Conservation (phyloP, 2,888 invertebrate genomes). For the Myopa tessellatipennis region DNA sequence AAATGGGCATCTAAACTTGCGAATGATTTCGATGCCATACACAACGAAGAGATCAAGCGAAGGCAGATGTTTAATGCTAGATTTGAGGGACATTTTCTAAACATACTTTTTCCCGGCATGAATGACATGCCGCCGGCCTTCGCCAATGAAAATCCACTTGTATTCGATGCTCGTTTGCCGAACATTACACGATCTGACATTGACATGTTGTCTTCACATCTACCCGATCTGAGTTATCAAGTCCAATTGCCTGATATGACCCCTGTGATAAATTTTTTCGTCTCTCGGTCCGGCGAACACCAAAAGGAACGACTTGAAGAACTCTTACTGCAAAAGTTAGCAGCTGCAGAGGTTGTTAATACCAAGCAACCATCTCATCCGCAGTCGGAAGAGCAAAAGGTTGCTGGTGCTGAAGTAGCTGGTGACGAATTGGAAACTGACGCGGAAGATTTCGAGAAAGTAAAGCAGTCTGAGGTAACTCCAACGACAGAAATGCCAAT, state of each 20-base stretch:
- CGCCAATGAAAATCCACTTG: slow-evolving; percentile 81
- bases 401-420: slow-evolving; percentile 14
- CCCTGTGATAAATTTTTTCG: slow-evolving; percentile 78
- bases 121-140: slow-evolving; percentile 87
- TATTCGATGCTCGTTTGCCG: slow-evolving; percentile 81
- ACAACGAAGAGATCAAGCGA: slow-evolving; percentile 83
- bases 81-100: slow-evolving; percentile 87
- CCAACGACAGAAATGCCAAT: slow-evolving; percentile 62
- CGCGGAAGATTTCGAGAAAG: slow-evolving; percentile 85
- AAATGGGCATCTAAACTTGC: slow-evolving; percentile 89
- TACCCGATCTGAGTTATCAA: slow-evolving; percentile 77
- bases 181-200: slow-evolving; percentile 73
- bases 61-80: slow-evolving; percentile 82
- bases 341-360: slow-evolving; percentile 19
- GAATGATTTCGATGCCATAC: slow-evolving; percentile 80
- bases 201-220: slow-evolving; percentile 73
- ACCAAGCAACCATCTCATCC: slow-evolving; percentile 43
- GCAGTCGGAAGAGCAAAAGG: slow-evolving; percentile 49
- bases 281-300: slow-evolving; percentile 68
- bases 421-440: slow-evolving; percentile 86
- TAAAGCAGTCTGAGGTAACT: slow-evolving; percentile 57
- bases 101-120: slow-evolving; percentile 89
- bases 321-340: slow-evolving; percentile 47
- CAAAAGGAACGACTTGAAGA: slow-evolving; percentile 49
- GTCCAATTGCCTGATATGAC: slow-evolving; percentile 78